phyloP scores from a whole-genome alignment of 2,113 vertebrate genomes.

The Sinocyclocheilus grahami region DNA sequence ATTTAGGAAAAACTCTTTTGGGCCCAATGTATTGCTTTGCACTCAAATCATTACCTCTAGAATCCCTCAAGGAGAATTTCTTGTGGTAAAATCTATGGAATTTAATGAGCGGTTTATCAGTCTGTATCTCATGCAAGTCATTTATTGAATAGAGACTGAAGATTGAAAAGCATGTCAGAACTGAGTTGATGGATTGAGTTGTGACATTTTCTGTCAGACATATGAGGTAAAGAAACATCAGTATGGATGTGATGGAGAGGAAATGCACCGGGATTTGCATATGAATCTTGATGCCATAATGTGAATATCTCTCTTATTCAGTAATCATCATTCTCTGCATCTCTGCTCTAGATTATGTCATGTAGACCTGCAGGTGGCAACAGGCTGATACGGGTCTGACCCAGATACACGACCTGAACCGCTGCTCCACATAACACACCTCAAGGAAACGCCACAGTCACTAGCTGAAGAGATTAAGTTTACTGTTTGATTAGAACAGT shows the following conservation, averaged over 20 bases:
- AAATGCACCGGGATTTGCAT: not conserved
- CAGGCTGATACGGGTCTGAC: not conserved
- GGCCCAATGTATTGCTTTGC: not conserved
- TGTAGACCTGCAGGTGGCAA: not conserved
- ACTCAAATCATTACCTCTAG: not conserved
- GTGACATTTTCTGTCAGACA: constrained; percentile 10
- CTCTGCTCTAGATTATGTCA: not conserved
- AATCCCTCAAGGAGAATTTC: not conserved
- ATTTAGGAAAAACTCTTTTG: not conserved
- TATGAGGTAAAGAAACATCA: not conserved
- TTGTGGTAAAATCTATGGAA: not conserved
- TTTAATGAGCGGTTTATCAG: not conserved
- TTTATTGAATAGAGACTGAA: not conserved
- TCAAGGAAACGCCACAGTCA: too few species aligned
- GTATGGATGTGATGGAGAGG: not conserved
- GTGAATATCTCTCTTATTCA: not conserved
- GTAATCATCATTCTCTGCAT: not conserved
- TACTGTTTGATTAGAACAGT: too few species aligned
- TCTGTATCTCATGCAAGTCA: not conserved
- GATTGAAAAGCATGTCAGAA: not conserved
- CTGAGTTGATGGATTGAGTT: not conserved
- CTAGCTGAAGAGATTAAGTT: too few species aligned
- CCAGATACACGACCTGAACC: not conserved
- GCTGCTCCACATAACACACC: too few species aligned
- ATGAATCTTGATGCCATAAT: not conserved